These are phyloP conservation scores for Perognathus longimembris DNA, from an alignment of 2,113 vertebrate species.

Conservation along the genomic window DNA sequence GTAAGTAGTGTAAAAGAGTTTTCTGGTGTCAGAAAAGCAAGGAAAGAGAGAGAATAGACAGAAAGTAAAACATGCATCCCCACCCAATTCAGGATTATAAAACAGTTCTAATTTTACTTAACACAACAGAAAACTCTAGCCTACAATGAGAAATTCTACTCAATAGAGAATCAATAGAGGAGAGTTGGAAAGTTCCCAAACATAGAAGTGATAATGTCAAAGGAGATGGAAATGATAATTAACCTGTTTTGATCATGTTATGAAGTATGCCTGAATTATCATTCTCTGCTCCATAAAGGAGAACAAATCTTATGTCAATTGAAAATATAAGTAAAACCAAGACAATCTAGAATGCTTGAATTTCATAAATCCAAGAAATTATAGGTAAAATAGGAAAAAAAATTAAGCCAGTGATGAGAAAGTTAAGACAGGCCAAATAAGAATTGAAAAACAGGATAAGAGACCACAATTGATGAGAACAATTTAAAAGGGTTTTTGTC, in stretches of 20 bases:
- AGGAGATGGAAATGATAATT: background rate
- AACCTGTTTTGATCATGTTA: background rate
- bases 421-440: constrained; percentile 12
- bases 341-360: background rate
- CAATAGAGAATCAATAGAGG: background rate
- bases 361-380: background rate
- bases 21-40: background rate
- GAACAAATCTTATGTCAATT: background rate
- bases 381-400: constrained; percentile 10
- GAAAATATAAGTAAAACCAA: background rate
- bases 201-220: background rate
- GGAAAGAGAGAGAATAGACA: no score
- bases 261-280: background rate
- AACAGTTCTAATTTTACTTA: background rate
- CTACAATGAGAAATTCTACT: background rate
- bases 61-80: background rate
- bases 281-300: background rate
- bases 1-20: background rate
- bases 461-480: background rate
- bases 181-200: background rate
- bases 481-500: constrained; percentile 41
- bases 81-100: no score
- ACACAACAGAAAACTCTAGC: background rate
- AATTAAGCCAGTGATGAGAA: background rate
- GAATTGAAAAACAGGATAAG: constrained; percentile 6